A percentile compares a stretch with the other conserved stretches of the same genome.
These are phyloP conservation scores for Synchiropus splendidus DNA, from an alignment of 2,113 vertebrate species.

Conservation along the genomic window DNA sequence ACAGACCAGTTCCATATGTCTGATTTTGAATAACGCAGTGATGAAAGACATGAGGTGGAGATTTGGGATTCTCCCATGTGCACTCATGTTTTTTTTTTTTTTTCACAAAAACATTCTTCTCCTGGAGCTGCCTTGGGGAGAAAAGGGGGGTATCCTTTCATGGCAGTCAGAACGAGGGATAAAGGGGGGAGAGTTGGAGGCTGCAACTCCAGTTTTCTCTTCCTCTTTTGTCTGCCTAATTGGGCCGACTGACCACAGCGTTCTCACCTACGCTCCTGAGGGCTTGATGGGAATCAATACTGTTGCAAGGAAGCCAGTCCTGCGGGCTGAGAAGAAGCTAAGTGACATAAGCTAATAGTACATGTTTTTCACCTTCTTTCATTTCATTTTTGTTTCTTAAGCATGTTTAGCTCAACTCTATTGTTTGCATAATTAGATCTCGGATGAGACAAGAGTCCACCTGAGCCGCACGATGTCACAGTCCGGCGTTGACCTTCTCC, in stretches of 20 bases:
- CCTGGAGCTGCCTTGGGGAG: constrained; percentile 37
- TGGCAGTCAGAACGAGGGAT: constrained; percentile 43
- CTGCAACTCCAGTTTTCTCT: constrained; percentile 24
- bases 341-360: neutral
- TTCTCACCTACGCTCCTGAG: constrained; percentile 35
- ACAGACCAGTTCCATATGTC: constrained; percentile 34
- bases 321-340: neutral
- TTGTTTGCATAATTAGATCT: constrained; percentile 42
- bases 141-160: constrained; percentile 54
- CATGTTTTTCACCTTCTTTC: neutral
- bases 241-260: constrained; percentile 39
- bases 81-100: constrained; percentile 6
- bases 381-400: neutral
- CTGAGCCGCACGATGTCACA: constrained; percentile 13
- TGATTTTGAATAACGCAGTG: constrained; percentile 39
- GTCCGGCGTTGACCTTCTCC: constrained; percentile 50
- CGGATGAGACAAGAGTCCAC: constrained; percentile 21
- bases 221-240: constrained; percentile 47
- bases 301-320: constrained; percentile 10
- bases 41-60: neutral
- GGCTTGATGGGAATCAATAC: constrained; percentile 42
- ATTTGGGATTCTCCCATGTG: constrained; percentile 27
- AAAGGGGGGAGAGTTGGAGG: constrained; percentile 34
- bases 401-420: constrained; percentile 31
- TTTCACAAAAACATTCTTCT: constrained; percentile 51